These are phyloP conservation scores for Mastacembelus armatus DNA, from an alignment of 2,797 vertebrate genomes.

Conservation along the genomic window DNA sequence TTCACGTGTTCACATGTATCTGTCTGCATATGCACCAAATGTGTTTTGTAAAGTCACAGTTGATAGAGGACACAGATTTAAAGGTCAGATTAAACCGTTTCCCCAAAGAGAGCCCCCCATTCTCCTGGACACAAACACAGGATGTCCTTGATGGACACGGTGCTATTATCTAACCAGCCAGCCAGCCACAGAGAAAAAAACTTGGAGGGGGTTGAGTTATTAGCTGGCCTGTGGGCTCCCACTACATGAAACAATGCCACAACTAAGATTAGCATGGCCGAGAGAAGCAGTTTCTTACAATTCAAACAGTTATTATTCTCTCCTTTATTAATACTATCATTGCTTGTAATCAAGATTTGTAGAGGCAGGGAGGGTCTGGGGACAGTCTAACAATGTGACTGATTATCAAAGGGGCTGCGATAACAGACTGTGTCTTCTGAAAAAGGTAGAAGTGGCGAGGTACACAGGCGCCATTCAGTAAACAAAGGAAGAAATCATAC, in stretches of 20 bases:
- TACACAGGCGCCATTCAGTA: constrained; percentile 78
- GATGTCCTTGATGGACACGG: constrained; percentile 94
- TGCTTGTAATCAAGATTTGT: constrained; percentile 77
- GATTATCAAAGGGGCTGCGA: constrained; percentile 81
- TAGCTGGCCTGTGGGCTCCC: constrained; percentile 85
- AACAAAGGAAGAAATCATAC: constrained; percentile 83
- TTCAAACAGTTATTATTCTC: constrained; percentile 83
- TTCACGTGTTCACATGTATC: constrained; percentile 29
- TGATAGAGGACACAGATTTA: constrained; percentile 86
- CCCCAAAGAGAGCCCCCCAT: constrained; percentile 88
- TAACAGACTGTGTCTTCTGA: constrained; percentile 78
- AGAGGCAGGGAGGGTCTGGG: constrained; percentile 83
- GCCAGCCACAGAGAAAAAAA: constrained; percentile 79
- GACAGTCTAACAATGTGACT: constrained; percentile 81
- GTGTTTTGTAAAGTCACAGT: constrained; percentile 80
- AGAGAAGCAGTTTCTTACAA: constrained; percentile 83
- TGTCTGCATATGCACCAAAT: constrained; percentile 49
- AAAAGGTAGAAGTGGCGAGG: constrained; percentile 76
- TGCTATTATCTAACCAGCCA: constrained; percentile 90
- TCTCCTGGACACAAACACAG: constrained; percentile 98
- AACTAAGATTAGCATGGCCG: constrained; percentile 91
- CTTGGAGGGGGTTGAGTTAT: constrained; percentile 90
- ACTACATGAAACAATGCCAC: constrained; percentile 89
- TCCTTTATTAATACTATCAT: constrained; percentile 83
- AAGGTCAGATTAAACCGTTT: constrained; percentile 85